Evolutionary conservation across 2,888 invertebrate genomes (phyloP), one percentile per base, ranked within the genome.

Genomic region (Pomacea canaliculata): DNA sequence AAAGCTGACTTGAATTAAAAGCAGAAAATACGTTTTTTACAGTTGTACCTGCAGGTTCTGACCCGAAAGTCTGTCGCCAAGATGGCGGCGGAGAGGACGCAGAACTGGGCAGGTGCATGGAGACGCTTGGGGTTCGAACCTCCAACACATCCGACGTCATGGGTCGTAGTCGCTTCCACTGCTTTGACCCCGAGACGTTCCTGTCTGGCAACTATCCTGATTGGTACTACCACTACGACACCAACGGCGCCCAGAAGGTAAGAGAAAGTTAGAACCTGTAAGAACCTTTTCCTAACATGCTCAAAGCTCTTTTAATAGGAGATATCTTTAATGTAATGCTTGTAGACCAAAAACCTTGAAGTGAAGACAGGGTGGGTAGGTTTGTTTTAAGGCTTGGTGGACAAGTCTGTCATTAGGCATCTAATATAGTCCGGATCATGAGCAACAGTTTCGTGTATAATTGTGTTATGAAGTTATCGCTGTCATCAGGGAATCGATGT

Each of bases 31-130:
- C 23, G 23, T 23, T 23, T 23, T 23, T 23, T 23, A 23, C 23
- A 23, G 51, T 63, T 63, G 12, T 7, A 10, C 27, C 4, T 60
- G 48, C 60, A 73, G 73, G 76, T 60, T 68, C 77, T 46, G 19
- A 78, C 62, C 19, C 73, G 66, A 67, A 59, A 0, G 3, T 78
- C 8, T 84, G 84, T 60, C 59, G 70, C 0, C 76, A 82, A 70
- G 87, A 87, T 81, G 80, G 82, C n/a, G 87, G 87, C 0, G 86
- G 84, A 0, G 88, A 88, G 74, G 88, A 88, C 62, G 85, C 82
- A 0, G 86, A 86, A 78, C 76, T 87, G 23, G 88, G 86, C 8
- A 74, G 71, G 13, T 88, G 88, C 76, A 84, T 88, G 86, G 78
- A 85, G 78, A 83, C 79, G 9, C 76, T 89, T 27, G 86, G 86